Evolutionary conservation across 2,113 vertebrate species (phyloP).

Genomic region (Sakesphorus luctuosus): DNA sequence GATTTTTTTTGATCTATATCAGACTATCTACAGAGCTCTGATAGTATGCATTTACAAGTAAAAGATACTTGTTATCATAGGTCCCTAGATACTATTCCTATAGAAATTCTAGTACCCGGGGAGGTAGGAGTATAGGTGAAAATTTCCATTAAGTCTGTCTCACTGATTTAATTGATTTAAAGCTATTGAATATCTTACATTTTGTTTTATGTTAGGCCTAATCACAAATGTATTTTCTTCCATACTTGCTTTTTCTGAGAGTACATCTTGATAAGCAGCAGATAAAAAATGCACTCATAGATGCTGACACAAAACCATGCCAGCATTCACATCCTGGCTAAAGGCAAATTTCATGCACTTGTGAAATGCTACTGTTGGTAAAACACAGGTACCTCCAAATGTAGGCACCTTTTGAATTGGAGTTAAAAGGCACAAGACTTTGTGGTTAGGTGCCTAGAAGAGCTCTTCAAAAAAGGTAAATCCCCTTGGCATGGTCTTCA

Average conservation of each 20-base stretch:
- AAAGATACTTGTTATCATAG: background rate
- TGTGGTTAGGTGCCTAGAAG: background rate
- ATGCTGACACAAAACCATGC: background rate
- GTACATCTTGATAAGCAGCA: background rate
- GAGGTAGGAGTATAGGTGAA: background rate
- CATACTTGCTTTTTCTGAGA: background rate
- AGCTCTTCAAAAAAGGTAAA: background rate
- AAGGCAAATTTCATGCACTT: background rate
- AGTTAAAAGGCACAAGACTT: background rate
- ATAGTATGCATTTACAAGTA: background rate
- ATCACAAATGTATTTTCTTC: background rate
- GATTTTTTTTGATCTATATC: background rate
- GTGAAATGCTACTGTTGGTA: background rate
- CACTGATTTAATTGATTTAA: background rate
- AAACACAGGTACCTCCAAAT: background rate
- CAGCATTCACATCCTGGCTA: background rate
- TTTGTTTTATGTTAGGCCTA: background rate
- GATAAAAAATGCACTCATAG: fast-evolving
- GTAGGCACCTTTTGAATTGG: background rate
- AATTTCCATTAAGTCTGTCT: background rate
- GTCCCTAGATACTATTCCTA: background rate
- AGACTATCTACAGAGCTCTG: background rate
- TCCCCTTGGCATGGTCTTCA: background rate
- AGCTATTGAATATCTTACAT: background rate
- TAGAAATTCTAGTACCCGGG: background rate